Conservation (phyloP, 2,113 vertebrate genomes). For the Cryptoleucopteryx plumbea region DNA sequence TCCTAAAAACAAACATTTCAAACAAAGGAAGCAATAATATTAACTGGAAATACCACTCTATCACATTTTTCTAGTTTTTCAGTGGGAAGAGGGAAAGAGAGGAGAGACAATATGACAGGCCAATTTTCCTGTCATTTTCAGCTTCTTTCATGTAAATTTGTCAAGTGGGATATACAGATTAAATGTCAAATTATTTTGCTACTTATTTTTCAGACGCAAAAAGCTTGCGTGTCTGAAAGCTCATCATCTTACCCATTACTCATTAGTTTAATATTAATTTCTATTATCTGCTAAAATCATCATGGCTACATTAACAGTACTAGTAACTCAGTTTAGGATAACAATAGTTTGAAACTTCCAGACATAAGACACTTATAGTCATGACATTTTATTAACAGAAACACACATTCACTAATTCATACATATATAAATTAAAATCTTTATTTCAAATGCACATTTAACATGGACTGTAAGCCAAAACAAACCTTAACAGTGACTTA, state of each 20-base stretch:
- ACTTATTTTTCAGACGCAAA: neutral
- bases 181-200: neutral
- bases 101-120: neutral
- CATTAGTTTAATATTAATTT: neutral
- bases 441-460: neutral
- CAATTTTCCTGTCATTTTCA: neutral
- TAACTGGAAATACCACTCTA: neutral
- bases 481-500: constrained; percentile 75
- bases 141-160: neutral
- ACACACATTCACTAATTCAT: neutral
- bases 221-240: neutral
- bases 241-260: neutral
- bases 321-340: neutral
- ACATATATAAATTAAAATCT: neutral
- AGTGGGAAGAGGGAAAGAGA: neutral
- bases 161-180: neutral
- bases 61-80: neutral
- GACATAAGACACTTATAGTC: neutral
- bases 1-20: neutral
- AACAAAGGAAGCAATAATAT: neutral
- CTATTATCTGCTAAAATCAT: neutral
- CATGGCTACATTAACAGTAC: neutral
- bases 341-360: neutral
- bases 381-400: neutral
- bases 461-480: neutral